These are phyloP conservation scores for Pseudomyrmex concolor DNA, from an alignment of 1,140 invertebrate species.

Conservation along the genomic window DNA sequence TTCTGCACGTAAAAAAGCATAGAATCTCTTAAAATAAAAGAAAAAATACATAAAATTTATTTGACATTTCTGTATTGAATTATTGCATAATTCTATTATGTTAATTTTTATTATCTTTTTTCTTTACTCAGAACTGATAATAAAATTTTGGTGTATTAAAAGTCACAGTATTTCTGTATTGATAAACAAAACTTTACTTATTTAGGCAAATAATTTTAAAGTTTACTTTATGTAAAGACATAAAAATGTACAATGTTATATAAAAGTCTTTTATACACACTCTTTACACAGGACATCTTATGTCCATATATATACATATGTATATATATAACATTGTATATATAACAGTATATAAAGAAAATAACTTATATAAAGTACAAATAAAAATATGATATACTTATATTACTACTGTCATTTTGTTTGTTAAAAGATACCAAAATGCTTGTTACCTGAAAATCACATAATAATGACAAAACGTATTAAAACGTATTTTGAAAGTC, in stretches of 20 bases:
- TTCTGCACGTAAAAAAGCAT: too few relatives aligned
- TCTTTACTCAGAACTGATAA: too few relatives aligned
- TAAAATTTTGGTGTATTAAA: conserved; percentile 2
- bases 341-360: background rate
- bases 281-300: too few relatives aligned
- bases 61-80: too few relatives aligned
- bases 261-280: background rate
- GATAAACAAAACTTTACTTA: conserved; percentile 3
- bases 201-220: conserved; percentile 35
- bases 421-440: background rate
- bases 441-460: background rate
- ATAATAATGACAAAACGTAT: background rate
- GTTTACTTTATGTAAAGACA: background rate
- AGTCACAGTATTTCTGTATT: conserved; percentile 16
- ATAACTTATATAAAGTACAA: background rate
- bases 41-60: too few relatives aligned
- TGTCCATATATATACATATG: too few relatives aligned
- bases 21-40: too few relatives aligned
- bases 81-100: too few relatives aligned
- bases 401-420: background rate
- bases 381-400: background rate
- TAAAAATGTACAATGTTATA: conserved; percentile 6
- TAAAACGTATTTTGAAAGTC: conserved; percentile 17
- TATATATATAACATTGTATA: too few relatives aligned
- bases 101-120: too few relatives aligned